Evolutionary conservation across 2,797 vertebrate genomes (phyloP).

Genomic region (Ciconia nigra): DNA sequence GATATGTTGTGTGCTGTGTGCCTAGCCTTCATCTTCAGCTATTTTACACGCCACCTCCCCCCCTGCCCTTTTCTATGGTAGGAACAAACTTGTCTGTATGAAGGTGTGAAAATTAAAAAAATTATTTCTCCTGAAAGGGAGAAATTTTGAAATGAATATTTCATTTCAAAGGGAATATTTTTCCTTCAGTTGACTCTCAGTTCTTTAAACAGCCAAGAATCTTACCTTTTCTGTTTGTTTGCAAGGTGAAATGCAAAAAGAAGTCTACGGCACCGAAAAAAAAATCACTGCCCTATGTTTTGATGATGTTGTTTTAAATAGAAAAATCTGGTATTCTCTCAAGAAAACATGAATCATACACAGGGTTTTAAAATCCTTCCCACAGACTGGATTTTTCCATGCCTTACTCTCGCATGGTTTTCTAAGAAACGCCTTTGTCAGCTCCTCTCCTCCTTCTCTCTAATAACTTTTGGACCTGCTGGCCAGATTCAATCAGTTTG

Average conservation of each 20-base stretch:
- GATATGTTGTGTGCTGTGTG: background rate
- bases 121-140: background rate
- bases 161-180: background rate
- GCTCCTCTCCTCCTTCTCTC: background rate
- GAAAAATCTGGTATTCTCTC: slow-evolving; percentile 34
- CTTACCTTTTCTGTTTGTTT: background rate
- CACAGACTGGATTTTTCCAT: slow-evolving; percentile 35
- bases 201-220: background rate
- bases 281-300: background rate
- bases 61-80: background rate
- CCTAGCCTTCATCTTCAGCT: background rate
- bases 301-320: slow-evolving; percentile 17
- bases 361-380: background rate
- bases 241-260: background rate
- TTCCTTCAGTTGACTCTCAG: background rate
- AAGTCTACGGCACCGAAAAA: background rate
- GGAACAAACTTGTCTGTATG: background rate
- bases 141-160: too few relatives aligned
- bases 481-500: background rate
- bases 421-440: slow-evolving; percentile 22
- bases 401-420: background rate
- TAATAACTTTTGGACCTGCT: background rate
- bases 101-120: background rate
- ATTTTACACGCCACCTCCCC: background rate
- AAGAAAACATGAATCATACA: slow-evolving; percentile 32